These are phyloP conservation scores for Hypena proboscidalis DNA, from an alignment of 2,888 invertebrate genomes.

Conservation along the genomic window DNA sequence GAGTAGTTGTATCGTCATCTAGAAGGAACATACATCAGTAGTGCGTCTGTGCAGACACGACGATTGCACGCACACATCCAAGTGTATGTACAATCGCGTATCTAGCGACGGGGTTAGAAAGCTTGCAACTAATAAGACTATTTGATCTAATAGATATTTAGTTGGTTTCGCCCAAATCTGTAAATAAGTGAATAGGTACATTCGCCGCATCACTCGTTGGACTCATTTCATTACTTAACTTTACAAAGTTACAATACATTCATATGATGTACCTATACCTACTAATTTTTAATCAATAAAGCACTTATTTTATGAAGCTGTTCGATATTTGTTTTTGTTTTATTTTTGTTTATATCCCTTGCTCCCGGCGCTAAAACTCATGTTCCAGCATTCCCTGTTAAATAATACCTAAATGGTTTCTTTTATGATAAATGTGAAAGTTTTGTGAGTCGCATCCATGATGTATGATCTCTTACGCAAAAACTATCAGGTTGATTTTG, in stretches of 20 bases:
- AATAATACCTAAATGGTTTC: too few relatives aligned
- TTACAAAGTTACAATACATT: constrained; percentile 66
- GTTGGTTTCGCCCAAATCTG: constrained; percentile 52
- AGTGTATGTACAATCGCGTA: constrained; percentile 5
- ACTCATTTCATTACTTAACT: constrained; percentile 60
- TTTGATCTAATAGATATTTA: constrained; percentile 42
- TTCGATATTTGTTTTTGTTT: constrained; percentile 61
- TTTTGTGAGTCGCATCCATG: too few relatives aligned
- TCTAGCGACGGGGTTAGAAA: constrained; percentile 26
- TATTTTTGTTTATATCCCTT: constrained; percentile 33
- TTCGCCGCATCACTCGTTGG: constrained; percentile 41
- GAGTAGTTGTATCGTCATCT: constrained; percentile 9
- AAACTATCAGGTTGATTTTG: too few relatives aligned
- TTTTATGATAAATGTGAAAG: too few relatives aligned
- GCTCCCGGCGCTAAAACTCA: not conserved
- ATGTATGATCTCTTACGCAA: too few relatives aligned
- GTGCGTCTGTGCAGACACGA: constrained; percentile 11
- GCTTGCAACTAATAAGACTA: constrained; percentile 42
- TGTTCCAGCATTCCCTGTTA: too few relatives aligned
- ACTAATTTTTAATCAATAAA: constrained; percentile 81
- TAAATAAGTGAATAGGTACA: constrained; percentile 59
- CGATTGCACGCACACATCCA: constrained; percentile 1
- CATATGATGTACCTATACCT: constrained; percentile 70
- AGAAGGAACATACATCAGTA: constrained; percentile 5
- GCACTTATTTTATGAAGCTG: constrained; percentile 83